Conservation (phyloP, 2,113 vertebrate genomes). For the Enhydra lutris region DNA sequence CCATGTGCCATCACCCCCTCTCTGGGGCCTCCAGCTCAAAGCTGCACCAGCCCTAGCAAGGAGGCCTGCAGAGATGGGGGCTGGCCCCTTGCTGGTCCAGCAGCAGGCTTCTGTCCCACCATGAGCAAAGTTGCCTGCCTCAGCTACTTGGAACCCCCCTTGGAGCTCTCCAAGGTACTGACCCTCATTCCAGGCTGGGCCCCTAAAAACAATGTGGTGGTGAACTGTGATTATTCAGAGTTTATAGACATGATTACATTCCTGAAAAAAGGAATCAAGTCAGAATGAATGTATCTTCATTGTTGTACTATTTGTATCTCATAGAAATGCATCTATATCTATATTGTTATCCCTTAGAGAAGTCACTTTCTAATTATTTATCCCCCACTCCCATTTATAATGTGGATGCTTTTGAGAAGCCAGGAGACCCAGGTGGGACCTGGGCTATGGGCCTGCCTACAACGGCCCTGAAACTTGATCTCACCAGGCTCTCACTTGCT, state of each 20-base stretch:
- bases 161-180: slow-evolving; percentile 77
- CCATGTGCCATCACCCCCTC: neutral
- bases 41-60: neutral
- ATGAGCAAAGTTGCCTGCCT: neutral
- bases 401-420: neutral
- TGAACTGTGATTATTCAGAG: neutral
- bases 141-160: neutral
- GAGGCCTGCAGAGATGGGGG: neutral
- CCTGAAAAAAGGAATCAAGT: neutral
- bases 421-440: neutral
- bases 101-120: neutral
- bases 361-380: neutral
- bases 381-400: neutral
- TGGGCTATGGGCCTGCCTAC: neutral
- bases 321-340: neutral
- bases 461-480: neutral
- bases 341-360: neutral
- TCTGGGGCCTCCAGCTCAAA: neutral
- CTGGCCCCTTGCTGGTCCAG: neutral
- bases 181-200: slow-evolving; percentile 18
- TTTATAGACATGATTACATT: neutral
- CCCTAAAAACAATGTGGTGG: neutral
- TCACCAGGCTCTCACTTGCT: neutral
- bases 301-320: neutral
- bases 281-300: neutral